phyloP scores from a whole-genome alignment of 2,888 invertebrate species.

The Acrocyrtus sp. region DNA sequence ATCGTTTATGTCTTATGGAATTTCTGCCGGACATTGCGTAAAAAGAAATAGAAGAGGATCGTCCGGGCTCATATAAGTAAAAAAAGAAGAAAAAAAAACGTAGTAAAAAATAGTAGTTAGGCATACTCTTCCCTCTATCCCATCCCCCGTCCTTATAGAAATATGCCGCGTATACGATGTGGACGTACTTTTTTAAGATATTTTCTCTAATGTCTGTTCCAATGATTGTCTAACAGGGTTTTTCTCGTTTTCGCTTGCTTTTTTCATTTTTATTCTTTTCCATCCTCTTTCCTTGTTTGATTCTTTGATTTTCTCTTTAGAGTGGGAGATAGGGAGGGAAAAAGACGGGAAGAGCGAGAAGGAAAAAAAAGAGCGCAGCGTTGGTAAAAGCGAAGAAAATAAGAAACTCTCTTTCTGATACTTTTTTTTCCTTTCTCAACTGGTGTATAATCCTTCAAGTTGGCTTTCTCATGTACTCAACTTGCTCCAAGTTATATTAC shows the following conservation, averaged over 20 bases:
- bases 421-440: slow-evolving; percentile 10
- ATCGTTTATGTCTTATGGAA: slow-evolving; percentile 24
- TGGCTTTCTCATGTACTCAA: slow-evolving; percentile 22
- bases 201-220: slow-evolving; percentile 24
- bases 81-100: background rate
- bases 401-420: slow-evolving; percentile 25
- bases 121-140: too few relatives aligned
- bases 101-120: background rate
- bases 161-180: background rate
- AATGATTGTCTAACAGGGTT: slow-evolving; percentile 38
- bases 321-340: too few relatives aligned
- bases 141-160: too few relatives aligned
- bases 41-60: slow-evolving; percentile 5
- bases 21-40: slow-evolving; percentile 27
- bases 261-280: slow-evolving; percentile 11
- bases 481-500: background rate
- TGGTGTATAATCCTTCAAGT: slow-evolving; percentile 43
- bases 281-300: slow-evolving; percentile 9
- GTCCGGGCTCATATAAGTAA: background rate
- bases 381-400: slow-evolving; percentile 13
- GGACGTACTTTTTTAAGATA: background rate
- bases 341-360: slow-evolving; percentile 3
- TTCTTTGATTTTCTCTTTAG: slow-evolving; percentile 34
- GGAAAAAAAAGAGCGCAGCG: background rate
- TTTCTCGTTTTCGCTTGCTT: slow-evolving; percentile 16